phyloP scores from a whole-genome alignment of 1,140 invertebrate species.

The Campodea augens region DNA sequence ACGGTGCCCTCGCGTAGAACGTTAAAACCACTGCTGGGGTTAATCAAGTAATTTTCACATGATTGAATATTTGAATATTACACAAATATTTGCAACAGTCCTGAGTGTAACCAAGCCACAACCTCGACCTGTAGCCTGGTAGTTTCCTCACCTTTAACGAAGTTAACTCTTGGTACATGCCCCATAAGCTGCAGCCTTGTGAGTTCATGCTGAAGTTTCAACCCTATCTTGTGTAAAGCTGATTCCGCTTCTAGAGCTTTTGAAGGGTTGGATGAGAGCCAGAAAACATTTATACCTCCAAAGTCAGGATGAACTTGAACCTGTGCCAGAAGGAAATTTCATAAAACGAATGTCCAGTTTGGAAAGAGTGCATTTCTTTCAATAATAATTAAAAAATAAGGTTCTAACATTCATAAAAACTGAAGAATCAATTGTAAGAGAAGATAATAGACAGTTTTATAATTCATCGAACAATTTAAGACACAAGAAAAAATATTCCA shows the following conservation, averaged over 20 bases:
- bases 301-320: constrained; percentile 43
- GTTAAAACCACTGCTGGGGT: neutral
- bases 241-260: constrained; percentile 28
- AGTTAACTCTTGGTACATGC: constrained; percentile 42
- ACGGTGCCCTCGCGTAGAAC: neutral
- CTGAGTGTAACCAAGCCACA: neutral
- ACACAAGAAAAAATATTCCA: no score
- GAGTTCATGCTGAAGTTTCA: constrained; percentile 40
- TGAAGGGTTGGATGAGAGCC: constrained; percentile 32
- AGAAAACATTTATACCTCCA: constrained; percentile 41
- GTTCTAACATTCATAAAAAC: no score
- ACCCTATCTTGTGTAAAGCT: constrained; percentile 31
- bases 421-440: no score
- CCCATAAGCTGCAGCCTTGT: constrained; percentile 45
- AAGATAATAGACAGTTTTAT: no score
- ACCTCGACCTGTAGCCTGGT: neutral
- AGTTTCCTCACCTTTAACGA: constrained; percentile 35
- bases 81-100: neutral
- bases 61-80: neutral
- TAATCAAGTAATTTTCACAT: neutral
- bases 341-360: no score
- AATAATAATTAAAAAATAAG: no score
- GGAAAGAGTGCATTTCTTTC: no score
- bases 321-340: constrained; percentile 18
- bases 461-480: no score